Evolutionary conservation across 2,888 invertebrate species (phyloP).

Genomic region (Glomeris marginata): DNA sequence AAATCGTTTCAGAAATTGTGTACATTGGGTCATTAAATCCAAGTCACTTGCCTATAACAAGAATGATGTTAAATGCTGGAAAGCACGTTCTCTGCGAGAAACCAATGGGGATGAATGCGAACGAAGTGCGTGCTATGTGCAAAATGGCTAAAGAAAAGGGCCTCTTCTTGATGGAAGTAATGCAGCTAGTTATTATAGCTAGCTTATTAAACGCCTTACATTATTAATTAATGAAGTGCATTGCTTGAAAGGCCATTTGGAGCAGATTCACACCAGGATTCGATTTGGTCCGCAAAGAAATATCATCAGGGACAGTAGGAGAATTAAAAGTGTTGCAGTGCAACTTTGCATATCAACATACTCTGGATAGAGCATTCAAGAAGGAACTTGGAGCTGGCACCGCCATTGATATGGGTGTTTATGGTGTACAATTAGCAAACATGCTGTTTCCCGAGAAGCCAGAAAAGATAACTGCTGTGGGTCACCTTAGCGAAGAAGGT

Average conservation of each 20-base stretch:
- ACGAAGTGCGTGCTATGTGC: constrained; percentile 53
- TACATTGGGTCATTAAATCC: constrained; percentile 67
- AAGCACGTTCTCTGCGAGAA: constrained; percentile 87
- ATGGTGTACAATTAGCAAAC: constrained; percentile 54
- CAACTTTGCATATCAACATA: constrained; percentile 22
- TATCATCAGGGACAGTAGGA: constrained; percentile 50
- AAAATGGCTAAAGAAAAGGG: constrained; percentile 48
- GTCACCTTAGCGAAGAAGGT: constrained; percentile 49
- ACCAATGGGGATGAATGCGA: constrained; percentile 63
- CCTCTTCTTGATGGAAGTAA: constrained; percentile 61
- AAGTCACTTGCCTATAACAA: constrained; percentile 52
- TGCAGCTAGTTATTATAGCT: too few relatives aligned
- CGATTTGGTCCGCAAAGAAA: constrained; percentile 46
- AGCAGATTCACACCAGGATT: constrained; percentile 69
- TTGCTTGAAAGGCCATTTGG: constrained; percentile 54
- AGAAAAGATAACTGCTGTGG: constrained; percentile 46
- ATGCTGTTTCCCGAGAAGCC: constrained; percentile 56
- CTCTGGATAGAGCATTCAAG: constrained; percentile 44
- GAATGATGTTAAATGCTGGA: constrained; percentile 58
- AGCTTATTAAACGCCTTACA: too few relatives aligned
- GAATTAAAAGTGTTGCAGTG: constrained; percentile 45
- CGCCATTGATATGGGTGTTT: constrained; percentile 60
- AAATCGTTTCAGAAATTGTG: constrained; percentile 55
- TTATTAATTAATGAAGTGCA: too few relatives aligned
- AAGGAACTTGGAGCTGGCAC: constrained; percentile 61